A percentile compares a stretch with the other conserved stretches of the same genome.
phyloP scores from a whole-genome alignment of 2,888 invertebrate species.

The Drosophila nr. fundita region DNA sequence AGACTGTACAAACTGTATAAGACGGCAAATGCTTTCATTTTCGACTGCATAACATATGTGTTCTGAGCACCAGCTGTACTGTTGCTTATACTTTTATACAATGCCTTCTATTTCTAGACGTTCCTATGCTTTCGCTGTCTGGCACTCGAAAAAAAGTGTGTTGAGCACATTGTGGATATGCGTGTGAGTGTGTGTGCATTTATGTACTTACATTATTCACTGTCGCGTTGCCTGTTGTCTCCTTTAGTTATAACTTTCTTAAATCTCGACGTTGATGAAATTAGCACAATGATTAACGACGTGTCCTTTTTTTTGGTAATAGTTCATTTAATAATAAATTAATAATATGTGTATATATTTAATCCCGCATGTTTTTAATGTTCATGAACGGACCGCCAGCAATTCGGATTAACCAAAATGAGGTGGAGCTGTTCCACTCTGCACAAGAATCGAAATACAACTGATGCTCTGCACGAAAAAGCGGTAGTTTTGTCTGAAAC shows the following conservation, averaged over 20 bases:
- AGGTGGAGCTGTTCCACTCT: conserved; percentile 24
- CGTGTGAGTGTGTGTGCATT: conserved; percentile 7
- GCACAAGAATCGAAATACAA: conserved; percentile 26
- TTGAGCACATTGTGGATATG: conserved; percentile 8
- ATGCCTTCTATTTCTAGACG: conserved; percentile 60
- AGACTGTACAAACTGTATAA: conserved; percentile 2
- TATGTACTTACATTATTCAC: conserved; percentile 37
- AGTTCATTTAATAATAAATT: conserved; percentile 8
- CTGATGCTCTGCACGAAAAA: background rate
- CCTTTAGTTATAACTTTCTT: conserved; percentile 29
- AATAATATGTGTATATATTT: background rate
- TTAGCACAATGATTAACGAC: conserved; percentile 21
- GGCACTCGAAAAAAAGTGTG: conserved; percentile 16
- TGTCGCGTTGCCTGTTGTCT: conserved; percentile 15
- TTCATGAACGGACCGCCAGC: conserved; percentile 30
- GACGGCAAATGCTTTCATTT: conserved; percentile 12
- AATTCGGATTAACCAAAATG: background rate
- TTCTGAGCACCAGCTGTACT: conserved; percentile 9
- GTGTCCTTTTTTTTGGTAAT: background rate
- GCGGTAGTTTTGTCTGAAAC: conserved; percentile 13
- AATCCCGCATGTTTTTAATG: conserved; percentile 18
- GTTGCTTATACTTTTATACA: conserved; percentile 28
- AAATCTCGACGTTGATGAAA: conserved; percentile 9
- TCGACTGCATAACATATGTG: conserved; percentile 60
- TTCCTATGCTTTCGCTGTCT: conserved; percentile 18